phyloP scores from a whole-genome alignment of 2,797 vertebrate genomes.

The Crax fasciolata region DNA sequence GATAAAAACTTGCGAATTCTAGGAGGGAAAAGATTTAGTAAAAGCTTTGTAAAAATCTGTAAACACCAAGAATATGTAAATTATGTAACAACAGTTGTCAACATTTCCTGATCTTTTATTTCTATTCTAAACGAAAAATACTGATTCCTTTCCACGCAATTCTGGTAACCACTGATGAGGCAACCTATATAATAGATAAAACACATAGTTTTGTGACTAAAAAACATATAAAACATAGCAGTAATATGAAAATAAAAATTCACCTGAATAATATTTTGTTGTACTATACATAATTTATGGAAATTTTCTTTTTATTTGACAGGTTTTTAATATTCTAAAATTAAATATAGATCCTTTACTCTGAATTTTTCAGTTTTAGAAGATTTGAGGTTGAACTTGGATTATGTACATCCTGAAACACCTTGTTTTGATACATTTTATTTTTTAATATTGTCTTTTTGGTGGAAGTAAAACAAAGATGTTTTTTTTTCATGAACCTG shows the following conservation, averaged over 20 bases:
- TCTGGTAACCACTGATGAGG: not conserved
- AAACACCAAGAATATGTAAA: not conserved
- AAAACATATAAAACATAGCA: not conserved
- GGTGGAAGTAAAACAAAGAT: not conserved
- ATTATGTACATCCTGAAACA: not conserved
- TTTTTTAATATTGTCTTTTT: not conserved
- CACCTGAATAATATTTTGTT: not conserved
- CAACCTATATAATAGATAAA: not conserved
- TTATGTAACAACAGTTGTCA: not conserved
- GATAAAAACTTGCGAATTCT: not conserved
- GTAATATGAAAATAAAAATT: not conserved
- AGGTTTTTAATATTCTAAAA: not conserved
- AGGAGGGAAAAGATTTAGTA: not conserved
- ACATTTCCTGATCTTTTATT: not conserved
- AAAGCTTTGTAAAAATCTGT: not conserved
- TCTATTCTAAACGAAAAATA: not conserved
- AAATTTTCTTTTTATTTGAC: not conserved
- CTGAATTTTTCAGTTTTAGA: not conserved
- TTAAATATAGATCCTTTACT: fast-evolving
- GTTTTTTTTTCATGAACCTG: not conserved
- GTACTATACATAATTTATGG: not conserved
- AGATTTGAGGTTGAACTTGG: not conserved
- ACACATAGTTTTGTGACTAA: not conserved
- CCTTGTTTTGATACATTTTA: too few relatives aligned
- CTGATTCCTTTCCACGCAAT: not conserved